Conservation (phyloP, 2,888 invertebrate genomes). For the Oasisia sp. region DNA sequence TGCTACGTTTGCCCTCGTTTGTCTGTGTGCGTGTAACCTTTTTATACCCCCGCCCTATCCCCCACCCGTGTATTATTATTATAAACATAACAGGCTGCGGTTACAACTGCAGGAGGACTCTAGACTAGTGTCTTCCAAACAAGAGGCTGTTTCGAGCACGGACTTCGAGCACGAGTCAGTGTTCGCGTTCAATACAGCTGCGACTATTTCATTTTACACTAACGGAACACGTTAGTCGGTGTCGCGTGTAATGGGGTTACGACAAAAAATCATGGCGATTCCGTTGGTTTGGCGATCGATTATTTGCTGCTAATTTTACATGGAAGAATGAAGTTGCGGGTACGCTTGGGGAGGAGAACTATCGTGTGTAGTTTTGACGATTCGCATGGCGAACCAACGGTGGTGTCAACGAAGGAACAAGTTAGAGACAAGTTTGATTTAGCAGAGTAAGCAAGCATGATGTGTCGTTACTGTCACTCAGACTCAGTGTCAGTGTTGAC, state of each 20-base stretch:
- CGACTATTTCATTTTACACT: conserved; percentile 6
- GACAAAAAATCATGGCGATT: background rate
- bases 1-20: too few relatives aligned
- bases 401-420: background rate
- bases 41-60: too few relatives aligned
- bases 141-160: too few relatives aligned
- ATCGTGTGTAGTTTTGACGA: background rate
- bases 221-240: background rate
- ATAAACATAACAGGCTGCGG: too few relatives aligned
- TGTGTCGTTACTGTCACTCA: background rate
- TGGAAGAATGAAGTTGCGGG: conserved; percentile 17
- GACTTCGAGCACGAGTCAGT: too few relatives aligned
- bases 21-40: too few relatives aligned
- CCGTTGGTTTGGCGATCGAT: background rate
- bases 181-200: background rate
- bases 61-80: too few relatives aligned
- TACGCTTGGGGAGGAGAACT: background rate
- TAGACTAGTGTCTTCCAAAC: too few relatives aligned
- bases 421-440: background rate
- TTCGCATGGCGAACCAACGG: conserved; percentile 17
- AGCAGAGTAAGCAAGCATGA: background rate
- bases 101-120: too few relatives aligned
- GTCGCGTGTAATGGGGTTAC: background rate
- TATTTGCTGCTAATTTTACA: background rate
- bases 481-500: background rate